Base-by-base conservation (phyloP, 2,113 vertebrate species). In the Oreochromis aureus region DNA sequence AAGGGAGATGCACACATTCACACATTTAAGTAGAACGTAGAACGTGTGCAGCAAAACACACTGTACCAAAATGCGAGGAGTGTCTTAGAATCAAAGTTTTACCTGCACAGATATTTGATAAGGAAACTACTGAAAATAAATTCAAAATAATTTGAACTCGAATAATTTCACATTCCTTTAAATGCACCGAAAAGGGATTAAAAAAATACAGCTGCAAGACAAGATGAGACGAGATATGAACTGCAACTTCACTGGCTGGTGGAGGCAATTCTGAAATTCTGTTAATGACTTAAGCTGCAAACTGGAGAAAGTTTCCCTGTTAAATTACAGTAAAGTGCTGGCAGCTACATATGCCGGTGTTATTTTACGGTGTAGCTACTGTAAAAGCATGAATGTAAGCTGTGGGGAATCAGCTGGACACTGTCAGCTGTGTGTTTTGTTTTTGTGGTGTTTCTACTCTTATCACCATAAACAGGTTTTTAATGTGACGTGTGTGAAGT, bases 261-360 rank as follows among this genome's bases (percentile, higher is more conserved):
- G 18, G 41, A 78, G 71, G 24, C 24, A 32, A 32, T 51, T 51
- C 71, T 12, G 36, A 53, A 32, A 78, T 78, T 51, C 71, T 78
- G 44, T 53, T 53, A 78, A 78, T 78, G 73, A 78, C 18, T 78
- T 53, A 12, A 53, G 46, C 16, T 53, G 16, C 18, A 51, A 46
- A 6, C 73, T 32, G 46, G 27, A 78, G 73, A 16, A 78, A 32
- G 27, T 51, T 19, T 78, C 46, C 6, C 73, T 78, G 73, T 34
- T 78, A 78, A 51, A 53, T 78, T 78, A 78, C 73, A 53, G 71
- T 32, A 32, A 51, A 78, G 73, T 78, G 73, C 46, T 53, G 46
- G 46, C 73, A 53, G 73, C 46, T 34, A n/a, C 9, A 12, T 32
- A 0, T 4, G 71, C 71, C 2, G 1, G 10, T 32, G 73, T 51